Conservation (phyloP, 2,797 vertebrate species). For the Danio jaintianensis region DNA sequence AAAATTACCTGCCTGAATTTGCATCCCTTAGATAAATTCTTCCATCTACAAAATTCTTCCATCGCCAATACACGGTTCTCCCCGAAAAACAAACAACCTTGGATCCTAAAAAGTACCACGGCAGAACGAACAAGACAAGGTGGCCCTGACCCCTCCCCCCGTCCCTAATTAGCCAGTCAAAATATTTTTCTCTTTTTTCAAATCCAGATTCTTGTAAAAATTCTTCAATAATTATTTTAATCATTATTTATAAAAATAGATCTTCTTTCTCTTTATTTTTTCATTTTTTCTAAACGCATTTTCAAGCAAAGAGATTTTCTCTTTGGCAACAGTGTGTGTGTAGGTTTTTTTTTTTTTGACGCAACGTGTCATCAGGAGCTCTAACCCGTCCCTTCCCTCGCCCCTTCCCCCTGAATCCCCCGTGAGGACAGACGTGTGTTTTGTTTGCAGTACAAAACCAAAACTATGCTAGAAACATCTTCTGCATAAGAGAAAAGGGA, state of each 20-base stretch:
- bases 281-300: slow-evolving; percentile 99
- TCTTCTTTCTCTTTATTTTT: slow-evolving; percentile 95
- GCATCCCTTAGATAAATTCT: slow-evolving; percentile 86
- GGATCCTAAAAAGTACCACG: slow-evolving; percentile 99
- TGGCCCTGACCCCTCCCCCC: slow-evolving; percentile 86
- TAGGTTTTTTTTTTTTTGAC: slow-evolving; percentile 87
- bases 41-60: slow-evolving; percentile 95
- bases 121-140: slow-evolving; percentile 99
- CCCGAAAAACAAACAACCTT: slow-evolving; percentile 95
- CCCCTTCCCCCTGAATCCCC: slow-evolving; percentile 89
- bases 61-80: slow-evolving; percentile 91
- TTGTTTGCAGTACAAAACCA: slow-evolving; percentile 99
- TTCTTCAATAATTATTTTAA: slow-evolving; percentile 96
- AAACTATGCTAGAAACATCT: slow-evolving; percentile 93
- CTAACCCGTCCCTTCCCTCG: slow-evolving; percentile 88
- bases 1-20: slow-evolving; percentile 99
- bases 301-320: slow-evolving; percentile 99
- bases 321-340: slow-evolving; percentile 99
- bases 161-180: slow-evolving; percentile 99
- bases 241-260: slow-evolving; percentile 99
- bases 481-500: slow-evolving; percentile 88
- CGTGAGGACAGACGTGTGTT: slow-evolving; percentile 93
- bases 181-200: slow-evolving; percentile 99
- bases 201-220: slow-evolving; percentile 99
- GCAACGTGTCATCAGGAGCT: slow-evolving; percentile 98